Evolutionary conservation across 2,888 invertebrate genomes (phyloP).

Genomic region (Phyllotreta striolata): DNA sequence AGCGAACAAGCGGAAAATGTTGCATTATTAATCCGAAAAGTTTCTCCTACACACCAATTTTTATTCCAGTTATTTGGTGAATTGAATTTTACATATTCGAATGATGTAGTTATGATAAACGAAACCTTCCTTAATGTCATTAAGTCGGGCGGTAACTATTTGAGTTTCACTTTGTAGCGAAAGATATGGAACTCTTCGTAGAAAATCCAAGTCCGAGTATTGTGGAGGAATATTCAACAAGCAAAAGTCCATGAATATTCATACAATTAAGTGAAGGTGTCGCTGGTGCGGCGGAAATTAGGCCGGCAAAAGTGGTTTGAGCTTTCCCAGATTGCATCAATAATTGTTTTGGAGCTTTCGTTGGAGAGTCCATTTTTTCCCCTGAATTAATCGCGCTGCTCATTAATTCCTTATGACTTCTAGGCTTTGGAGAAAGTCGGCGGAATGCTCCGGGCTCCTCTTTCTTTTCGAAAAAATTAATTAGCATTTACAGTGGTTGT

Average conservation of each 20-base stretch:
- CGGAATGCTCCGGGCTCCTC: background rate
- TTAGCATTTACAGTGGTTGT: no score
- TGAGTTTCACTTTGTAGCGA: no score
- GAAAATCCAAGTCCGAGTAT: conserved; percentile 40
- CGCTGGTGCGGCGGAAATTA: conserved; percentile 44
- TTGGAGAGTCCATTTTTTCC: conserved; percentile 15
- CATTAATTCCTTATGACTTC: conserved; percentile 13
- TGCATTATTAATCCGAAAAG: conserved; percentile 2
- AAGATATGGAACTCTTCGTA: conserved; percentile 8
- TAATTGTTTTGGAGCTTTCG: conserved; percentile 42
- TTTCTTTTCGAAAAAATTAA: background rate
- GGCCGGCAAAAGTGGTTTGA: conserved; percentile 44
- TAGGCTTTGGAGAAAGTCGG: background rate
- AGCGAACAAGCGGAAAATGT: background rate
- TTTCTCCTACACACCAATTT: no score
- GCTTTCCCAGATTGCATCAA: conserved; percentile 47
- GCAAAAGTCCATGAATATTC: conserved; percentile 54
- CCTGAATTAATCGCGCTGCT: conserved; percentile 11
- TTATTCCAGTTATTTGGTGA: no score
- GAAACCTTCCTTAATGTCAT: no score
- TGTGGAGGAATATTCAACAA: conserved; percentile 55
- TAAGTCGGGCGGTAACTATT: no score
- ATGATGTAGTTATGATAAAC: no score
- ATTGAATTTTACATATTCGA: no score
- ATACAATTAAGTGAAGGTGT: conserved; percentile 54